Base-by-base conservation (phyloP, 1,140 invertebrate species). In the Subanguina moxae region DNA sequence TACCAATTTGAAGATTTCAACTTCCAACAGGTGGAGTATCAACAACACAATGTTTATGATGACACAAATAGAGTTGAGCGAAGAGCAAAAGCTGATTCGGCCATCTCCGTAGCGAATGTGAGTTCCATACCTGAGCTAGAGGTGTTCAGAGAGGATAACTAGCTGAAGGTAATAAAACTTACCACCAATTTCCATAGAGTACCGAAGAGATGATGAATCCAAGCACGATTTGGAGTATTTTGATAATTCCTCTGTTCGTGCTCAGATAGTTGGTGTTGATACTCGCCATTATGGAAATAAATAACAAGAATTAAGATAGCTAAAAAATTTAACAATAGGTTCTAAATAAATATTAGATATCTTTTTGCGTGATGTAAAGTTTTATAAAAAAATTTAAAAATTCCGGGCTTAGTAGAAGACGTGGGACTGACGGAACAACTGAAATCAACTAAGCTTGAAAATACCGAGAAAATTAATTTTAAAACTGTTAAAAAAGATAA, bases 171-270 rank as follows among this genome's bases (percentile, higher is more conserved):
- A 30, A 25, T 3, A 8, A n/a, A 28, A 28, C 28, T 21, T 5
- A 61, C 58, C 28, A 61, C 71, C 71, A 73, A 52, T 73, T 56
- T 21, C 62, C 67, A 57, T 76, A 81, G 21, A 80, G 62, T 23
- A 80, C 30, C 0, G 76, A 78, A 68, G 78, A 80, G 58, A 80
- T 74, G 62, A 81, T 67, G 62, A 81, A 80, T n/a, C 78, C 78
- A 43, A 67, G 32, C 32, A 61, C 58, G 27, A 61, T 61, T 25
- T 61, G 58, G 3, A 61, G 38, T 25, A 61, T 61, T 28, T 61
- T 61, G 27, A 61, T 61, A 21, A 61, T 61, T 5, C 58, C 58
- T n/a, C 58, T 19, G 38, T 61, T 61, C 3, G 58, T 61, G 28
- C 28, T 21, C n/a, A 61, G 27, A n/a, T 61, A 61, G 38, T 30